Base-by-base conservation (phyloP, 2,797 vertebrate genomes). In the Pygocentrus nattereri region DNA sequence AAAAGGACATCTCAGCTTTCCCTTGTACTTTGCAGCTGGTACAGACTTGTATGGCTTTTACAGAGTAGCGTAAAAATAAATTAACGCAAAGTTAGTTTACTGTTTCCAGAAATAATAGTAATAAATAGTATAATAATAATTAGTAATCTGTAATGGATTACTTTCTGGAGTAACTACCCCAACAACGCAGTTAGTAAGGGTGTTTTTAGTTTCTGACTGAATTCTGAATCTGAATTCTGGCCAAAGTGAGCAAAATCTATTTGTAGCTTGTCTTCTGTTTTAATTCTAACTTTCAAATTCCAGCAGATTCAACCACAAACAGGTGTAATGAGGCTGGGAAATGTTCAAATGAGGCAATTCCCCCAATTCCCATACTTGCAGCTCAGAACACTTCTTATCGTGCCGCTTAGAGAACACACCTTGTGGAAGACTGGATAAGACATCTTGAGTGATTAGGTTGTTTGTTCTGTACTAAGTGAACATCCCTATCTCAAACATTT, bases 241-340 rank as follows among this genome's bases (percentile, higher is more conserved):
- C 49, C 23, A 30, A 30, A 21, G 34, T 19, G 0, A 25, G 15
- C 30, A 21, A 56, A 38, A 38, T 34, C 18, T 23, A 6, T 23
- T 58, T 59, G 31, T 6, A 25, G 69, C 47, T 18, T 21, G 50
- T 30, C 25, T 21, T 72, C 19, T 34, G 18, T 34, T 56, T 54
- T n/a, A 34, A n/a, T 10, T 12, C 31, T 18, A 52, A 10, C 8
- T 16, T 71, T 52, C 16, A 30, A 27, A 72, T 34, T 68, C 64
- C 77, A 49, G 41, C 50, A 76, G 79, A 83, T 80, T 47, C 41
- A 52, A 79, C 83, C 77, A 49, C 82, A 83, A 83, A 83, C 58
- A 67, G 56, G 56, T 64, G 64, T 79, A 79, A 71, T 81, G 76
- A 82, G 59, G 38, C 44, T 82, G 80, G 71, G 75, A 79, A 71